These are phyloP conservation scores for Eptesicus fuscus DNA, from an alignment of 2,113 vertebrate genomes.

Conservation along the genomic window DNA sequence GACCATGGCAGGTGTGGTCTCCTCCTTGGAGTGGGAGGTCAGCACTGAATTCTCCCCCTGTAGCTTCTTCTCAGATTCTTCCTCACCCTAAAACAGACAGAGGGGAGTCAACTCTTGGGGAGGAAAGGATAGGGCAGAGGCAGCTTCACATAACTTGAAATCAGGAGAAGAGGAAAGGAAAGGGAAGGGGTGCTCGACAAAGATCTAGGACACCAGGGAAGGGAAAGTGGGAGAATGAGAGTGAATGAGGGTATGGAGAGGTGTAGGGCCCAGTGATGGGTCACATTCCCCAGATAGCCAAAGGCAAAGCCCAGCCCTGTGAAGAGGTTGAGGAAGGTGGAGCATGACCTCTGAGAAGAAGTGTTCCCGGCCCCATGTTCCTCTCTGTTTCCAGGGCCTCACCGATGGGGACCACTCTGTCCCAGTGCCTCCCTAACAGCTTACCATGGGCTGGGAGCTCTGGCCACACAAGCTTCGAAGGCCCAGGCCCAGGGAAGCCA, in stretches of 20 bases:
- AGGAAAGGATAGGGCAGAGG: neutral
- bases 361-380: fast-evolving
- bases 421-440: neutral
- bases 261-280: fast-evolving
- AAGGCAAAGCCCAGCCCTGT: neutral
- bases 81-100: neutral
- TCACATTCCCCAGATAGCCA: neutral
- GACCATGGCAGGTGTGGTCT: neutral
- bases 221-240: neutral
- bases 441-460: neutral
- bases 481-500: slow-evolving; percentile 32
- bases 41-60: neutral
- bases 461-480: neutral
- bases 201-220: neutral
- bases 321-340: too few relatives aligned
- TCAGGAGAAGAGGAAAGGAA: neutral
- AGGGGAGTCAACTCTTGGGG: neutral
- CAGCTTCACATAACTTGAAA: neutral
- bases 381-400: neutral
- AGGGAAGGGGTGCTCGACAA: neutral
- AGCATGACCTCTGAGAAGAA: neutral
- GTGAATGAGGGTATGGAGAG: neutral
- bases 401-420: too few relatives aligned
- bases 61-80: slow-evolving; percentile 27
- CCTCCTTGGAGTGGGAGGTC: neutral